Evolutionary conservation across 2,888 invertebrate genomes (phyloP).

Genomic region (Ethmia dodecea): DNA sequence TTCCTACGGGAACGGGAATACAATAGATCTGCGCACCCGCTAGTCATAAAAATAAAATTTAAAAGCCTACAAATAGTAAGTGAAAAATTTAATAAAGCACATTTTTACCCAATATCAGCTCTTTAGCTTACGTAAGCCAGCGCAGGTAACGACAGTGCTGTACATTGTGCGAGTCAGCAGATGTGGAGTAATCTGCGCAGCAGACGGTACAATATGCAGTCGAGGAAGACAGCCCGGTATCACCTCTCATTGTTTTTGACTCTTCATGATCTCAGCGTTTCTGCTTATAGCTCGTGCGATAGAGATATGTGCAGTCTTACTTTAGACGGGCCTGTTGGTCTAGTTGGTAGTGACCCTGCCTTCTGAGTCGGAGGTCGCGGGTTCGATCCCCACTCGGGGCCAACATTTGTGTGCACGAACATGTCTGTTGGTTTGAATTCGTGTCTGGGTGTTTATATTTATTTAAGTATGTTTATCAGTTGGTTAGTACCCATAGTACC

Average conservation of each 20-base stretch:
- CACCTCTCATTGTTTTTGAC: conserved; percentile 18
- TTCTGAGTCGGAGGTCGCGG: not conserved
- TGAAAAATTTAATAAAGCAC: not conserved
- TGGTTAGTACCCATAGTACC: too few species aligned
- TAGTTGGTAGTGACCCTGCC: not conserved
- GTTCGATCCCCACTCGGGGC: not conserved
- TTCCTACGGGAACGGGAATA: too few species aligned
- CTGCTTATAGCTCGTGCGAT: conserved; percentile 1
- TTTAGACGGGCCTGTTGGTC: too few species aligned
- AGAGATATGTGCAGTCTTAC: conserved; percentile 2
- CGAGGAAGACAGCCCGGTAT: conserved; percentile 1
- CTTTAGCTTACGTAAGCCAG: not conserved
- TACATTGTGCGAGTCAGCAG: not conserved
- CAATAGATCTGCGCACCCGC: too few species aligned
- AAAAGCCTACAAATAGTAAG: too few species aligned
- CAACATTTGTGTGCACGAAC: not conserved
- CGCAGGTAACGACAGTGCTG: not conserved
- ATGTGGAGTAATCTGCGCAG: not conserved
- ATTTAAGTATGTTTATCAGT: too few species aligned
- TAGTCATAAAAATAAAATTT: too few species aligned
- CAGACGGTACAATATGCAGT: conserved; percentile 5
- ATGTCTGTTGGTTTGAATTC: not conserved
- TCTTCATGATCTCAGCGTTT: conserved; percentile 16
- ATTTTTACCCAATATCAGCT: not conserved
- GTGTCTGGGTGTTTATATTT: too few species aligned